Evolutionary conservation across 2,888 invertebrate species (phyloP).

Genomic region (Polymixis flavicincta): DNA sequence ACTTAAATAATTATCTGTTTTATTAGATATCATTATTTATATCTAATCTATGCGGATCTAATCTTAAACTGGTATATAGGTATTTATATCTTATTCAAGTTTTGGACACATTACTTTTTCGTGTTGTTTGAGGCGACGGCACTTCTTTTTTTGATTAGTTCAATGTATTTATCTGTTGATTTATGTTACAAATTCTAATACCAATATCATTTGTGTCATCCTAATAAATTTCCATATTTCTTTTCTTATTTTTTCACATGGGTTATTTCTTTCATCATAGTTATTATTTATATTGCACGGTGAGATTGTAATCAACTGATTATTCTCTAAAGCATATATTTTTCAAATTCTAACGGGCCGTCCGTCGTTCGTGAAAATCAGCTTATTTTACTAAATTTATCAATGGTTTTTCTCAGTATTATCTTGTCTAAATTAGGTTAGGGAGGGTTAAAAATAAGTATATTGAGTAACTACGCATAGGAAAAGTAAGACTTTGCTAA

Average conservation of each 20-base stretch:
- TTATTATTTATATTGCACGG: neutral
- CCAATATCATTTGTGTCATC: neutral
- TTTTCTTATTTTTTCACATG: too few species aligned
- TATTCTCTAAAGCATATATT: neutral
- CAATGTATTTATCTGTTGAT: neutral
- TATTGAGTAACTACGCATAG: conserved; percentile 29
- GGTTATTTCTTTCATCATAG: neutral
- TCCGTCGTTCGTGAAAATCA: neutral
- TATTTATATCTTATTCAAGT: neutral
- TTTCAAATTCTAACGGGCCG: conserved; percentile 1
- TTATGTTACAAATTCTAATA: neutral
- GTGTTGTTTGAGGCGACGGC: conserved; percentile 24
- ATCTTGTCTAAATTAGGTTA: neutral
- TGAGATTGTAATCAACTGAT: neutral
- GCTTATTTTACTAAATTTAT: neutral
- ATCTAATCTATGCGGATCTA: conserved; percentile 17
- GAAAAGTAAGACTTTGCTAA: conserved; percentile 31
- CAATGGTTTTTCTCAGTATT: neutral
- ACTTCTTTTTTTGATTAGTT: neutral
- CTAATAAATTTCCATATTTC: neutral
- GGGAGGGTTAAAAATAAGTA: conserved; percentile 2
- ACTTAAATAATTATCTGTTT: neutral
- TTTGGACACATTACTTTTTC: conserved; percentile 1
- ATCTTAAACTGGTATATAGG: conserved; percentile 21
- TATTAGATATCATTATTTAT: neutral